These are phyloP conservation scores for Cyclura pinguis DNA, from an alignment of 2,797 vertebrate species.

Conservation along the genomic window DNA sequence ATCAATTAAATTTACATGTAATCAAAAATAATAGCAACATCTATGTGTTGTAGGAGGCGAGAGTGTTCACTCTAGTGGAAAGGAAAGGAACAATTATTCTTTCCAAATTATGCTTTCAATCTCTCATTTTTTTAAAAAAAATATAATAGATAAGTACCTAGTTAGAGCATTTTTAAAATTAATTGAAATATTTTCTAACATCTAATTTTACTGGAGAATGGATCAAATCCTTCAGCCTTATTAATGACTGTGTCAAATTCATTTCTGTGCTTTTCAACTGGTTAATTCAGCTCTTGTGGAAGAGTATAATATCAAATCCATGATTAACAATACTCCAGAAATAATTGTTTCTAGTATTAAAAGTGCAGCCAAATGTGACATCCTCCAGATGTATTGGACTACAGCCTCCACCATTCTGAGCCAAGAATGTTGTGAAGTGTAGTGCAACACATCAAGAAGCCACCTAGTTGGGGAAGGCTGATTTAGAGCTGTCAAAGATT, in stretches of 20 bases:
- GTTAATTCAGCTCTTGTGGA: not conserved
- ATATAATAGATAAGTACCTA: not conserved
- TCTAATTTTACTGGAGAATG: not conserved
- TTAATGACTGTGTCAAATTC: not conserved
- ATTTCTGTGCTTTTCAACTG: conserved; percentile 20
- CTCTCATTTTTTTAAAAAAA: not conserved
- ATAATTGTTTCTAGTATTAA: not conserved
- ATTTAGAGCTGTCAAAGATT: not conserved
- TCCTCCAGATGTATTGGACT: not conserved
- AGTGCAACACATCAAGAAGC: not conserved
- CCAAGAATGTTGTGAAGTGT: not conserved
- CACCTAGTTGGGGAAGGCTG: not conserved
- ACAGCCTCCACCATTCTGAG: not conserved
- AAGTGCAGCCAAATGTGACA: not conserved
- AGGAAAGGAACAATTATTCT: not conserved
- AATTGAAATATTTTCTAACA: not conserved
- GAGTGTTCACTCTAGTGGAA: not conserved
- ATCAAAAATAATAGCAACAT: not conserved
- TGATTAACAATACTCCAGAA: not conserved
- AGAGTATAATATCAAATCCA: not conserved
- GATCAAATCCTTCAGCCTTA: not conserved
- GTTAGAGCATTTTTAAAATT: not conserved
- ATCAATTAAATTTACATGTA: not conserved
- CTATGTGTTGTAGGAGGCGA: not conserved
- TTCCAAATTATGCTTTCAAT: not conserved